Evolutionary conservation across 1,140 invertebrate species (phyloP), one percentile per base, ranked within the genome.

Genomic region (Dreissena rostriformis): DNA sequence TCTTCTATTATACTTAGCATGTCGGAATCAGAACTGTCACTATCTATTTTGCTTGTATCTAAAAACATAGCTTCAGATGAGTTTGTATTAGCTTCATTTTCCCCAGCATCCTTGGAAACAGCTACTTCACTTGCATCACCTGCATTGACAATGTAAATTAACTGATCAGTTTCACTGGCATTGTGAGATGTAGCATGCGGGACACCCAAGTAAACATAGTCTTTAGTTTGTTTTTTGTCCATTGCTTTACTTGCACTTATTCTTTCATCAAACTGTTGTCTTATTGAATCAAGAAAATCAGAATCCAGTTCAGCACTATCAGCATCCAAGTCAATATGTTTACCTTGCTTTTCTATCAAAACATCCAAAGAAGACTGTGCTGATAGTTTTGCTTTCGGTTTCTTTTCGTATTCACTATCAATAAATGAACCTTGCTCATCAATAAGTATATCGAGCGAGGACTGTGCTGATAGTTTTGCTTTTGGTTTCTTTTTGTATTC

Each of bases 1-100:
- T 84, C 82, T 29, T 77, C 74, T 52, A 84, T 84, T 15, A 84
- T 66, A 84, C 82, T 84, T 11, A 84, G 26, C 29, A 61, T 57
- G 53, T 84, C 82, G 28, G 80, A 82, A 63, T 82, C 80, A 57
- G 77, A 79, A 28, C 51, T 79, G 11, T 79, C 77, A 39, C 39
- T 39, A 39, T 39, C 39, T 5, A 5, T 39, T 39, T 39, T 39
- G 2, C 39, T 39, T 39, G 39, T 8, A 8, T 39, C 39, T 39
- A 39, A 39, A 39, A 39, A 39, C 39, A 39, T 39, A 39, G 39
- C 39, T 39, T 39, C 8, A 39, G 39, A 5, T 39, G 8, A 39
- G 39, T 39, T 39, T 39, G 2, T 2, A 39, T 39, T 39, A 39
- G 39, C 39, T 39, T 39, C 39, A 39, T 39, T 39, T 39, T 39